These are phyloP conservation scores for Mionectes olivaceus DNA, from an alignment of 2,797 vertebrate genomes.

Conservation along the genomic window DNA sequence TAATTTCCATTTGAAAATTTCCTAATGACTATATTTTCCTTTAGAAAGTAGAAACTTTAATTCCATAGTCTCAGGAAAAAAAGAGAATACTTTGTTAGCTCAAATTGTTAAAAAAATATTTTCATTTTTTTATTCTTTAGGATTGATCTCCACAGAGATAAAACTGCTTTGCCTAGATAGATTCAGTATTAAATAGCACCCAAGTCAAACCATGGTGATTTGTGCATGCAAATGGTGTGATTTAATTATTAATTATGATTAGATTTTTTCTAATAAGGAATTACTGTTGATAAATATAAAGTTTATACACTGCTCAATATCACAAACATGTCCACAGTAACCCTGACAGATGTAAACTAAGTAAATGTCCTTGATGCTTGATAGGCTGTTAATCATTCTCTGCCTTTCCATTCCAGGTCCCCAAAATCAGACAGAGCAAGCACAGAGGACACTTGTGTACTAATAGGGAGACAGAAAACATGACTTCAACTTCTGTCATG, in stretches of 20 bases:
- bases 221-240: neutral
- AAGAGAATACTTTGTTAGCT: neutral
- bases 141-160: neutral
- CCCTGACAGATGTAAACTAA: neutral
- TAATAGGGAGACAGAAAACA: neutral
- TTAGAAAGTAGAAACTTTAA: conserved; percentile 46
- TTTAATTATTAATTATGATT: neutral
- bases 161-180: neutral
- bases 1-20: conserved; percentile 69
- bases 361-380: neutral
- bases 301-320: neutral
- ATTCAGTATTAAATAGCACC: neutral
- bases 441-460: neutral
- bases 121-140: neutral
- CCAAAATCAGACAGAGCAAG: neutral
- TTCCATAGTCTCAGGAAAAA: neutral
- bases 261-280: neutral
- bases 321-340: neutral
- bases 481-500: neutral
- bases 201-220: neutral
- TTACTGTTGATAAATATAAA: neutral
- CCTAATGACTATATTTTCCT: conserved; percentile 54
- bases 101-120: neutral
- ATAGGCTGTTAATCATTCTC: neutral
- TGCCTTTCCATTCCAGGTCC: neutral